Evolutionary conservation across 2,888 invertebrate species (phyloP), one percentile per base, ranked within the genome.

Genomic region (Diaprepes abbreviatus): DNA sequence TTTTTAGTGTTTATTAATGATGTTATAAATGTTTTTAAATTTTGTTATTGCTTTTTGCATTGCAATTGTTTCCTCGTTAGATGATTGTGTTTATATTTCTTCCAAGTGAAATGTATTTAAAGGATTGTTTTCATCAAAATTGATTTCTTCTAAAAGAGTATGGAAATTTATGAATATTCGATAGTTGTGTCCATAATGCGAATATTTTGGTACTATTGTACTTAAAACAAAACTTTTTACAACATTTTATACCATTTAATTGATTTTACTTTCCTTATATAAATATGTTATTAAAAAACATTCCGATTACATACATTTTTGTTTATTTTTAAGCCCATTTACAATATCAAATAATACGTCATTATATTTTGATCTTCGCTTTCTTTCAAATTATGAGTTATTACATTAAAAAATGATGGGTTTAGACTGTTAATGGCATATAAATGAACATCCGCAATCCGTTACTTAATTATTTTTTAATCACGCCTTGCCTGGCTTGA

Each of bases 381-480:
- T 43, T 43, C 43, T 43, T 43, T 43, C 6, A 43, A 21, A 43
- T 43, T 43, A 43, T 21, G n/a, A 21, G 21, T 19, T 43, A 43
- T 19, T 43, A 43, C 10, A 1, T n/a, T 43, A n/a, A 19, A 43
- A 33, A 43, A 43, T 19, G 9, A 21, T 21, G 43, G 21, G 2
- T 4, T 43, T 3, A 21, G 5, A 21, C 43, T 21, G 43, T 19
- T 43, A 43, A 43, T 43, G 21, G 21, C 43, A 21, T 43, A 43
- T n/a, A 21, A 43, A 43, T 43, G 19, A 43, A 43, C n/a, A 19
- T 43, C 21, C 21, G 1, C 43, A 43, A 40, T 43, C 24, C 24
- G 21, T 43, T 43, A 21, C 17, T 43, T 21, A 43, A 43, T 43
- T 43, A 43, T 19, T 19, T 43, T 43, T 43, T 43, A 43, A 43